Evolutionary conservation across 2,113 vertebrate species (phyloP), one percentile per base, ranked within the genome.

Genomic region (Xiphophorus couchianus): DNA sequence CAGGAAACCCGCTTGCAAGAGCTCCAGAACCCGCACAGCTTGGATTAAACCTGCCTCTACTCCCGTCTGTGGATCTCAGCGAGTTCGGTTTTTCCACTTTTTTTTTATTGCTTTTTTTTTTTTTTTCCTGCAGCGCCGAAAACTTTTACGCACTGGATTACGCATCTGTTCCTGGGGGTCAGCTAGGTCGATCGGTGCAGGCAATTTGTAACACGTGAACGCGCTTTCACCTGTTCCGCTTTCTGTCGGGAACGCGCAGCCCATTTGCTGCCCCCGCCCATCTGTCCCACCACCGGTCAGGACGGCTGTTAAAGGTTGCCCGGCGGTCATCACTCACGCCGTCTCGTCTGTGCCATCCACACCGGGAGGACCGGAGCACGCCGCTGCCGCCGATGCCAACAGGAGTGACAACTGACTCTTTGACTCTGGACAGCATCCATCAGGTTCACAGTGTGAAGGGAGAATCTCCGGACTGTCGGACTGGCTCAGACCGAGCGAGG

Each of bases 201-300:
- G 70, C 76, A 83, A 84, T 87, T 78, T 70, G 63, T 82, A 71
- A 85, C 28, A 67, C 84, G 89, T 86, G 92, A 85, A 73, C 92
- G 92, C 89, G 90, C 84, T 86, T 95, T 95, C 93, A 95, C 94
- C 94, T 95, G 94, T 94, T 93, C 87, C 84, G 86, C 78, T 87
- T 74, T 35, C 73, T 76, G 73, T 67, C 88, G 88, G 86, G 86
- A 64, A 88, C 90, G 91, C 91, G 92, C 89, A 85, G 91, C 85
- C 82, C 68, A 69, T 73, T 81, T 80, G 42, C 80, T 79, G 51
- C 73, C 84, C 80, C 89, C 90, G 81, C 92, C 88, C 86, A 87
- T 79, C 82, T 74, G 75, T 78, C 83, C 82, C 76, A 81, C 80
- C 87, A 51, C 89, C 80, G 73, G 83, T 88, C 83, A 88, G 90